These are phyloP conservation scores for Falco biarmicus DNA, from an alignment of 2,797 vertebrate species.

Conservation along the genomic window DNA sequence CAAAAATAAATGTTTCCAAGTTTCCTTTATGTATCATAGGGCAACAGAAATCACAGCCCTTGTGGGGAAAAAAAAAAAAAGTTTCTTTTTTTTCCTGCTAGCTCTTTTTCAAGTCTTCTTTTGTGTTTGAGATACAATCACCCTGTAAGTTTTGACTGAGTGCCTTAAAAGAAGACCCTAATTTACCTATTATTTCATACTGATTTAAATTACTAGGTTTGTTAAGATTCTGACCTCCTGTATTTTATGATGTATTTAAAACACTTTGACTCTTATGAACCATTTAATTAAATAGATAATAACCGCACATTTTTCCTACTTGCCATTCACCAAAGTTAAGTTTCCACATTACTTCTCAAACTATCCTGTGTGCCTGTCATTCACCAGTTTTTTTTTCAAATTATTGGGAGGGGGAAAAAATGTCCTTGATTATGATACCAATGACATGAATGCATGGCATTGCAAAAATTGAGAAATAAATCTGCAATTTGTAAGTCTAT, in stretches of 20 bases:
- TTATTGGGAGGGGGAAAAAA: not conserved
- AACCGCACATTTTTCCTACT: slow-evolving; percentile 34
- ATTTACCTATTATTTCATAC: slow-evolving; percentile 35
- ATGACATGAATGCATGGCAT: accelerated
- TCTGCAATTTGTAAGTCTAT: not conserved
- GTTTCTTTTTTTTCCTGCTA: not conserved
- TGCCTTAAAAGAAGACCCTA: not conserved
- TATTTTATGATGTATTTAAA: slow-evolving; percentile 48
- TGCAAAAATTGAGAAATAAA: not conserved
- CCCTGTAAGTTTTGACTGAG: not conserved
- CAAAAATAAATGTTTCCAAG: not conserved
- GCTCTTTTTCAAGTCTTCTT: not conserved
- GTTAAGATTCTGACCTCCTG: slow-evolving; percentile 36
- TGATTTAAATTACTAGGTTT: slow-evolving; percentile 43
- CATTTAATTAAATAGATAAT: slow-evolving; percentile 48
- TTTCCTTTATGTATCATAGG: not conserved
- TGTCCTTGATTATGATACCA: not conserved
- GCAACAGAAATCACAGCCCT: not conserved
- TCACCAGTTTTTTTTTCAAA: not conserved
- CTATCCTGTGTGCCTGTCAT: not conserved
- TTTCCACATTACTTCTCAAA: not conserved
- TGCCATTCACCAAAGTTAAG: slow-evolving; percentile 28
- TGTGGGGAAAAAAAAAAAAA: accelerated
- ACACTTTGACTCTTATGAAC: slow-evolving; percentile 9
- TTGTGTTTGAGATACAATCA: not conserved